phyloP scores from a whole-genome alignment of 2,888 invertebrate species.

The Oscheius onirici region DNA sequence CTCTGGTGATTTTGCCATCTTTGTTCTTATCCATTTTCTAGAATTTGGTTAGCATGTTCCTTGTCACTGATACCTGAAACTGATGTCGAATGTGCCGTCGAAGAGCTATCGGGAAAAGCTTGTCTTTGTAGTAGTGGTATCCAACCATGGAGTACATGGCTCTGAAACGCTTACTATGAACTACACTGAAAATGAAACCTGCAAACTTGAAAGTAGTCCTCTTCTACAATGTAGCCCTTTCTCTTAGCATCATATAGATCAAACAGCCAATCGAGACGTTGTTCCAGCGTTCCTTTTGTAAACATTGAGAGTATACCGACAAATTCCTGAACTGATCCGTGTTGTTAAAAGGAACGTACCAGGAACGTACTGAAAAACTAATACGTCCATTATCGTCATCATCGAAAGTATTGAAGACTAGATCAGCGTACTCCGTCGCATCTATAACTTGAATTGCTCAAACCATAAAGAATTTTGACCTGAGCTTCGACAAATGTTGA shows the following conservation, averaged over 20 bases:
- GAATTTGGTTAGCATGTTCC: too few relatives aligned
- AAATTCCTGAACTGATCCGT: conserved; percentile 47
- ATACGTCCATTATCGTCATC: conserved; percentile 41
- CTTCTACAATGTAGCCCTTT: conserved; percentile 39
- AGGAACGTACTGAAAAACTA: conserved; percentile 38
- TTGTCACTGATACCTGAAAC: conserved; percentile 39
- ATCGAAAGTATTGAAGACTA: conserved; percentile 44
- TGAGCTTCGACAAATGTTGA: conserved; percentile 34
- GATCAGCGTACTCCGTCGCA: conserved; percentile 36
- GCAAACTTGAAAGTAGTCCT: conserved; percentile 37
- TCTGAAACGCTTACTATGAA: conserved; percentile 9
- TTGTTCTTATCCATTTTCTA: conserved; percentile 37
- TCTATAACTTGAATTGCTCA: conserved; percentile 19
- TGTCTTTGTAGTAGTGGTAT: conserved; percentile 36
- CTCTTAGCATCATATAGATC: conserved; percentile 37
- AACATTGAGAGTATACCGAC: conserved; percentile 38
- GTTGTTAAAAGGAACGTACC: background rate
- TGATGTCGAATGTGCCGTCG: conserved; percentile 33
- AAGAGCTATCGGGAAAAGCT: conserved; percentile 34
- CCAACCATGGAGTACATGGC: conserved; percentile 43
- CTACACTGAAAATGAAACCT: conserved; percentile 7
- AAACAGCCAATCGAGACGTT: conserved; percentile 42
- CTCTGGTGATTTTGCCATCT: conserved; percentile 39
- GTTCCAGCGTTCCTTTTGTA: conserved; percentile 39
- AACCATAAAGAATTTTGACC: conserved; percentile 25